Conservation (phyloP, 1,140 invertebrate genomes). For the Periplaneta americana region DNA sequence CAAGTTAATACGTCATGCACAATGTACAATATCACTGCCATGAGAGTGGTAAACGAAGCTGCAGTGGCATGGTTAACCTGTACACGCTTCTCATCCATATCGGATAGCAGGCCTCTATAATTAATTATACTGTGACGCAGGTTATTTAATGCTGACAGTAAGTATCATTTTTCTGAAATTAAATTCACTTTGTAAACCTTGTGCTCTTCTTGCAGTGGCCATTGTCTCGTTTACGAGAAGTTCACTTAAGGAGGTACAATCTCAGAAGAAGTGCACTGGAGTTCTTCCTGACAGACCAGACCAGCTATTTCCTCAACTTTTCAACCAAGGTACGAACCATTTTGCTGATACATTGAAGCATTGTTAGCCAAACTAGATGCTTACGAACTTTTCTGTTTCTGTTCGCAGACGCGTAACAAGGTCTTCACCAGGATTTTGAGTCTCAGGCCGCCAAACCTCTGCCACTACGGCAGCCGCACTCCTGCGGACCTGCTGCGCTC, state of each 20-base stretch:
- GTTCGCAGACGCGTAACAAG: conserved; percentile 45
- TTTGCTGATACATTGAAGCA: not conserved
- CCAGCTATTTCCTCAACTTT: conserved; percentile 64
- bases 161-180: too few relatives aligned
- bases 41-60: too few relatives aligned
- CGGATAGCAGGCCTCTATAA: too few relatives aligned
- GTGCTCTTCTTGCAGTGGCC: conserved; percentile 37
- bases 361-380: not conserved
- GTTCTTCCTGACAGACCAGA: conserved; percentile 60
- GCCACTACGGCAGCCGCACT: conserved; percentile 51
- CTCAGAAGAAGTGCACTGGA: conserved; percentile 56
- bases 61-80: too few relatives aligned
- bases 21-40: too few relatives aligned
- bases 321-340: conserved; percentile 46
- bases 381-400: not conserved
- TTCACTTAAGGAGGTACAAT: conserved; percentile 60
- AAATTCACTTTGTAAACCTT: too few relatives aligned
- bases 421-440: conserved; percentile 54
- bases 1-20: too few relatives aligned
- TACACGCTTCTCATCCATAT: too few relatives aligned
- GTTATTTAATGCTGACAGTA: too few relatives aligned
- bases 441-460: conserved; percentile 51
- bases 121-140: too few relatives aligned
- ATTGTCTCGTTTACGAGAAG: conserved; percentile 50
- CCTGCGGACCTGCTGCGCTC: conserved; percentile 53